Evolutionary conservation across 2,888 invertebrate species (phyloP), one percentile per base, ranked within the genome.

Genomic region (Rapana venosa): DNA sequence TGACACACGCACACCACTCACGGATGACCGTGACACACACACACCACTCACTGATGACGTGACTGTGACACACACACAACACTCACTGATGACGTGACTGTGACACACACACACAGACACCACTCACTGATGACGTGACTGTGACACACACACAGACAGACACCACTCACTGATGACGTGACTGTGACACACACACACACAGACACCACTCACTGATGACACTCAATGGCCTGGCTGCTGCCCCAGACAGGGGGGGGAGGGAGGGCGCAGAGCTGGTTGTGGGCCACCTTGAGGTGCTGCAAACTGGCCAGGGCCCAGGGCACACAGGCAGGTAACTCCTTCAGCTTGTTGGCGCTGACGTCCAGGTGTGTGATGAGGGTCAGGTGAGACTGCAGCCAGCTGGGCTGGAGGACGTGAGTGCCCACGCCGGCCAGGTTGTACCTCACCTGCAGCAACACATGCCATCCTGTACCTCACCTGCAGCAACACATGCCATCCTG

Each of bases 231-330:
- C 1, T 89, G 84, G 26, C 35, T 47, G 17, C 86, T 85, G 26
- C 66, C 58, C n/a, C n/a, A n/a, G n/a, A n/a, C n/a, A n/a, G n/a
- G n/a, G 11, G 92, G 91, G 22, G 83, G 36, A 15, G 30, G 79
- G n/a, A 94, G 81, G 8, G 30, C 66, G 30, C 85, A 89, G 8
- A 94, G 87, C 5, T 85, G 81, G 85, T 94, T 94, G 87, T 90
- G 90, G 0, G 93, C 91, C 32, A 93, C 92, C 90, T 92, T 91
- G 1, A 94, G 89, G 1, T 74, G n/a, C 17, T 84, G 32, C 30
- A 94, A 87, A 66, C 93, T 92, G 77, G 93, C 93, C 61, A 94
- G 91, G 15, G 90, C 84, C 94, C 94, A 94, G 32, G 94, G 94
- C 6, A 94, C 85, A 84, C 91, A 91, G 47, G 47, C 26, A 11